Percentiles rank a stretch among this genome's conserved stretches.
Conservation (phyloP, 2,797 vertebrate genomes). For the Leptodactylus fallax region DNA sequence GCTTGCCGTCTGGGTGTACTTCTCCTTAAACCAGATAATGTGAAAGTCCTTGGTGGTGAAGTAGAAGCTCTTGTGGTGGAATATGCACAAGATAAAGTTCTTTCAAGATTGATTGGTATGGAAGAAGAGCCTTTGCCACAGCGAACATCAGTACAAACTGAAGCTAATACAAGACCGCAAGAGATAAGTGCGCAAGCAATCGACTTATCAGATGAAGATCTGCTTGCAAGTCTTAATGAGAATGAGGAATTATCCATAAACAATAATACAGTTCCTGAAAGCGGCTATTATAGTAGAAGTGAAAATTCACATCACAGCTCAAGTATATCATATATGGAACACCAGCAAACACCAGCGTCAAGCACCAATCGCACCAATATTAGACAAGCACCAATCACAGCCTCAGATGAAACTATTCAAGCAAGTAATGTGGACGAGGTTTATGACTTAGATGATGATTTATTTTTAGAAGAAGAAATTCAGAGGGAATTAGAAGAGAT, state of each 20-base stretch:
- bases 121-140: conserved; percentile 72
- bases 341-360: conserved; percentile 4
- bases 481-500: conserved; percentile 71
- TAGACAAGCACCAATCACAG: background rate
- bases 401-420: background rate
- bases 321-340: conserved; percentile 45
- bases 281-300: conserved; percentile 77
- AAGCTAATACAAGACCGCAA: conserved; percentile 66
- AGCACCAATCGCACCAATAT: background rate
- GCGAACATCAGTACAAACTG: conserved; percentile 67
- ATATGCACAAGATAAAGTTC: conserved; percentile 82
- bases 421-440: conserved; percentile 85
- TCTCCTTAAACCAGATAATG: conserved; percentile 87
- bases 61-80: conserved; percentile 88
- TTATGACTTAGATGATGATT: conserved; percentile 79
- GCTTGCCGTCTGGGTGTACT: conserved; percentile 88
- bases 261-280: conserved; percentile 73
- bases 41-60: conserved; percentile 90
- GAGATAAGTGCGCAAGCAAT: conserved; percentile 72
- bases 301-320: conserved; percentile 66
- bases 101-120: conserved; percentile 86
- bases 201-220: conserved; percentile 81
- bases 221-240: conserved; percentile 86
- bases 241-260: conserved; percentile 72
- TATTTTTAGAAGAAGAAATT: conserved; percentile 78